Evolutionary conservation across 2,888 invertebrate species (phyloP), one percentile per base, ranked within the genome.

Genomic region (Cecidostiba fungosa): DNA sequence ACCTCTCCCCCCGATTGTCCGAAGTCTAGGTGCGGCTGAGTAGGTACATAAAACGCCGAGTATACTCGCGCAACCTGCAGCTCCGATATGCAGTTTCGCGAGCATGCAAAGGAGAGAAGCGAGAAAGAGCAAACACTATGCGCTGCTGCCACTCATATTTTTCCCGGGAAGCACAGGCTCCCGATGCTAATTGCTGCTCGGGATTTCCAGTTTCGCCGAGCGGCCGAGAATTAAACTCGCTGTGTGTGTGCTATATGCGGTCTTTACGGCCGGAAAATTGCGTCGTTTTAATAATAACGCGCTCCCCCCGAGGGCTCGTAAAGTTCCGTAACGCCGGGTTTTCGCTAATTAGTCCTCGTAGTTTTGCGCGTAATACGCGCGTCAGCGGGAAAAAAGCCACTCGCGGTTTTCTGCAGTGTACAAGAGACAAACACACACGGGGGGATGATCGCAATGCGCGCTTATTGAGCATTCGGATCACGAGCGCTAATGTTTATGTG

Each of bases 261-360:
- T 59, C 82, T 85, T 79, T 43, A 62, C 43, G 54, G 29, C 76
- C 77, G 62, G 59, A 76, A 86, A 83, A 83, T 80, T 47, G 79
- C 85, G 76, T 79, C 77, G 74, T 50, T 36, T 47, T 73, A 47
- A 78, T 43, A 54, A 14, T n/a, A n/a, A n/a, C n/a, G n/a, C 19
- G 39, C 36, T n/a, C 72, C 14, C n/a, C 47, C 66, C 39, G 19
- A 36, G 23, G 29, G 16, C 77, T 77, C 81, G 66, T 85, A 79
- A 82, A 82, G 76, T 79, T 39, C 66, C 78, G 39, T 76, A 82
- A 85, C 76, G n/a, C 72, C 62, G 19, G 77, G n/a, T 66, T 84
- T 62, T 83, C 59, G 77, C 84, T 84, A 86, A 86, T 86, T 80
- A 80, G 80, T 80, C 43, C 36, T 32, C 72, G 23, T n/a, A 59